These are phyloP conservation scores for Gnathonemus echidnorhynchus DNA, from an alignment of 2,113 vertebrate species.

Conservation along the genomic window DNA sequence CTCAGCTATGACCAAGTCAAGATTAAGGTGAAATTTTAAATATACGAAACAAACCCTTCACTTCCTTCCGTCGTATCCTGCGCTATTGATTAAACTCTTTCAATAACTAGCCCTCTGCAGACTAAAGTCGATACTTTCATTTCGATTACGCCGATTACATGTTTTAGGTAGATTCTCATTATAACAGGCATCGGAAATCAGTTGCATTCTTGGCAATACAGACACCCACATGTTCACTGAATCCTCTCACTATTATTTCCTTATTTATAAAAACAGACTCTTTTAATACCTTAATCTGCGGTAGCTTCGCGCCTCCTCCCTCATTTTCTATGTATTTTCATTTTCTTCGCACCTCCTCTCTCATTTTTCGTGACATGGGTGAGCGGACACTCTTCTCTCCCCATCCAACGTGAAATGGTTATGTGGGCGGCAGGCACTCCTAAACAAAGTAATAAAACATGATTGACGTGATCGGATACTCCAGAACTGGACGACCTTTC, in stretches of 20 bases:
- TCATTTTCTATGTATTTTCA: not conserved
- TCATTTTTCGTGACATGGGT: not conserved
- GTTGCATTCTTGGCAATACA: not conserved
- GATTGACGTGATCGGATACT: not conserved
- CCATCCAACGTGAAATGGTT: not conserved
- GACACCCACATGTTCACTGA: not conserved
- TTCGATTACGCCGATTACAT: constrained; percentile 6
- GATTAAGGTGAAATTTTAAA: not conserved
- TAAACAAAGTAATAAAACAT: not conserved
- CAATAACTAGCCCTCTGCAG: constrained; percentile 11
- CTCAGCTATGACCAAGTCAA: not conserved
- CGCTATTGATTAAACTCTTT: not conserved
- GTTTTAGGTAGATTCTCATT: not conserved
- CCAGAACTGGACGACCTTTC: not conserved
- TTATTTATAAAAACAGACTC: not conserved
- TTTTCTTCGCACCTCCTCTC: not conserved
- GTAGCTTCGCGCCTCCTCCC: not conserved
- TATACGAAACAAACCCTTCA: not conserved
- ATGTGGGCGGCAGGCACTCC: not conserved
- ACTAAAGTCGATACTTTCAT: not conserved
- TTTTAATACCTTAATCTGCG: not conserved
- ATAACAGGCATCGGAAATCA: not conserved
- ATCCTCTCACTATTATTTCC: not conserved
- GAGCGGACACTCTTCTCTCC: not conserved
- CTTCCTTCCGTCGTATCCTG: not conserved